These are phyloP conservation scores for Coenobita brevimanus DNA, from an alignment of 1,140 invertebrate species.

Conservation along the genomic window DNA sequence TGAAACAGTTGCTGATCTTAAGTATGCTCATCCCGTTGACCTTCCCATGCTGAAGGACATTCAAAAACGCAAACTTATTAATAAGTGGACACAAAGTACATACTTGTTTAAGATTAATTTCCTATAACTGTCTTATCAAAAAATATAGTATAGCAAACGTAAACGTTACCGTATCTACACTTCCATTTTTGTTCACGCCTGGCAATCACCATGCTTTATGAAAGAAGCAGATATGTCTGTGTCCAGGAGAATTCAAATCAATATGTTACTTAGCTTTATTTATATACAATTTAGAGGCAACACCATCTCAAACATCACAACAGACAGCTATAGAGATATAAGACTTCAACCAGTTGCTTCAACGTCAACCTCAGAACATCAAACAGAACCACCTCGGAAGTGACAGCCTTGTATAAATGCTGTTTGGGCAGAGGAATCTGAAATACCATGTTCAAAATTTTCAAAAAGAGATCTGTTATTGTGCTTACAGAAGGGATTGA, in stretches of 20 bases:
- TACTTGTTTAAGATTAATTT: not conserved
- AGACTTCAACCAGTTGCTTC: not conserved
- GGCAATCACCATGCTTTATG: not conserved
- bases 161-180: constrained; percentile 8
- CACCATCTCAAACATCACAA: constrained; percentile 1
- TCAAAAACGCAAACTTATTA: not conserved
- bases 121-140: not conserved
- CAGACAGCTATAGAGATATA: not conserved
- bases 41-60: not conserved
- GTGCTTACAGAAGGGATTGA: constrained; percentile 2
- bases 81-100: not conserved
- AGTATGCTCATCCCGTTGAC: not conserved
- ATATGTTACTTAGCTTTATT: constrained; percentile 4
- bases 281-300: not conserved
- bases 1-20: not conserved
- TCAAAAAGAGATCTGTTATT: not conserved
- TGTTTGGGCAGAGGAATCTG: not conserved
- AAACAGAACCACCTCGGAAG: not conserved
- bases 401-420: not conserved
- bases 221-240: constrained; percentile 8
- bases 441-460: not conserved
- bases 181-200: not conserved
- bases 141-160: not conserved
- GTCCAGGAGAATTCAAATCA: not conserved
- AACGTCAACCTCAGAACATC: not conserved